Conservation (phyloP, 2,113 vertebrate genomes). For the Cygnus atratus region DNA sequence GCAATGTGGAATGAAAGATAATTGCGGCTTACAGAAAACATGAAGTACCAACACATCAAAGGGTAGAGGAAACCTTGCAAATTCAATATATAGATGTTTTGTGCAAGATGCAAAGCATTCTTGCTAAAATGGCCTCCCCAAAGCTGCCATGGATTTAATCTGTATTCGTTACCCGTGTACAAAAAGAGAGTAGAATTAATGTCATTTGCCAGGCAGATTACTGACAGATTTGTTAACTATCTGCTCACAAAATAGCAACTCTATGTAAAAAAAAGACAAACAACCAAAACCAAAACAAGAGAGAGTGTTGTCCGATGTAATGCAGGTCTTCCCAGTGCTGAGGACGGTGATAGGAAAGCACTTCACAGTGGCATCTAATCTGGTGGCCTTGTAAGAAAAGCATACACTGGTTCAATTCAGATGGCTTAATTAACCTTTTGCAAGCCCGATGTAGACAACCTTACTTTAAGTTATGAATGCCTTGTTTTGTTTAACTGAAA, state of each 20-base stretch:
- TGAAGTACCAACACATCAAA: background rate
- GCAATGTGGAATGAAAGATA: background rate
- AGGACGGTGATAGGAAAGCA: background rate
- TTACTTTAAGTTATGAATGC: background rate
- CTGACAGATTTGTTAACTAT: background rate
- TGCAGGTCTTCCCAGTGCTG: background rate
- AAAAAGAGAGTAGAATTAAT: background rate
- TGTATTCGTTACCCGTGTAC: background rate
- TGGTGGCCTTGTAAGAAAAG: background rate
- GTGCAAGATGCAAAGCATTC: background rate
- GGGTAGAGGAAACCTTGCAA: background rate
- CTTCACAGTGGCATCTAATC: background rate
- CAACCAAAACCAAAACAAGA: background rate
- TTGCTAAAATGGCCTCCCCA: background rate
- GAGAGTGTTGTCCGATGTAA: background rate
- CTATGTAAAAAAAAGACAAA: background rate
- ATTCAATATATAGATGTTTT: background rate
- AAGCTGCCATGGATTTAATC: background rate
- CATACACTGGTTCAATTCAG: background rate
- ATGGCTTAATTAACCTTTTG: background rate
- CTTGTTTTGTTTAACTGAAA: background rate
- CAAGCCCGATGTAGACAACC: background rate
- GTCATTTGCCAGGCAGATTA: background rate
- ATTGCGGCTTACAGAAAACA: background rate
- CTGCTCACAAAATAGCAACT: background rate